Percentiles rank a stretch among this genome's conserved stretches.
phyloP scores from a whole-genome alignment of 64 coral and sea anemone genomes.

The Cladopsammia gracilis region DNA sequence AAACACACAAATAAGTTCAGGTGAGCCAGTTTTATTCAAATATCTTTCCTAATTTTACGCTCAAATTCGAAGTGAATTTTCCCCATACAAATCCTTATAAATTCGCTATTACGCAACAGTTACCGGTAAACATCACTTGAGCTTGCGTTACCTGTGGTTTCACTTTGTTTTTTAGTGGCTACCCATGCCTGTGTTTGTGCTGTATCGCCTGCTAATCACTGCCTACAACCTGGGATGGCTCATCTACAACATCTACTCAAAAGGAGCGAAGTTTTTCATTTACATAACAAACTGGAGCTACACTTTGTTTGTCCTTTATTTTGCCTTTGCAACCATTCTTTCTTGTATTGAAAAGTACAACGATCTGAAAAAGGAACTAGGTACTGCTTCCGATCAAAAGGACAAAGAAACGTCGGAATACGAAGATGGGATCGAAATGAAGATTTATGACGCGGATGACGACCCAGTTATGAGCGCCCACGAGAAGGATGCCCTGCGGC shows the following conservation, averaged over 20 bases:
- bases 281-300: slow-evolving; percentile 74
- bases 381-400: neutral
- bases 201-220: slow-evolving; percentile 39
- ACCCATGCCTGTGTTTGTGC: slow-evolving; percentile 46
- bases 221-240: slow-evolving; percentile 62
- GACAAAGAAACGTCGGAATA: neutral
- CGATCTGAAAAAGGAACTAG: neutral
- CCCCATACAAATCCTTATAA: too few relatives aligned
- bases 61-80: too few relatives aligned
- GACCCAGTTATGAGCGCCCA: neutral
- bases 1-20: too few relatives aligned
- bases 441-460: neutral
- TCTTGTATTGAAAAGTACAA: slow-evolving; percentile 6
- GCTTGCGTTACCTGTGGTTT: too few relatives aligned
- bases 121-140: too few relatives aligned
- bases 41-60: too few relatives aligned
- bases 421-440: neutral
- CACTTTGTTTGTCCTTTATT: slow-evolving; percentile 46
- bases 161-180: slow-evolving; percentile 62
- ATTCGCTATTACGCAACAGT: too few relatives aligned
- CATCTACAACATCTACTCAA: slow-evolving; percentile 33
- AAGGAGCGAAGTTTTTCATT: slow-evolving; percentile 44
- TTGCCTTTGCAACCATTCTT: slow-evolving; percentile 49
- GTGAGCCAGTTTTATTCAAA: too few relatives aligned
- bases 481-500: slow-evolving; percentile 1